Percentiles rank a stretch among this genome's conserved stretches.
phyloP scores from a whole-genome alignment of 2,797 vertebrate genomes.

The Naso thynnoides region DNA sequence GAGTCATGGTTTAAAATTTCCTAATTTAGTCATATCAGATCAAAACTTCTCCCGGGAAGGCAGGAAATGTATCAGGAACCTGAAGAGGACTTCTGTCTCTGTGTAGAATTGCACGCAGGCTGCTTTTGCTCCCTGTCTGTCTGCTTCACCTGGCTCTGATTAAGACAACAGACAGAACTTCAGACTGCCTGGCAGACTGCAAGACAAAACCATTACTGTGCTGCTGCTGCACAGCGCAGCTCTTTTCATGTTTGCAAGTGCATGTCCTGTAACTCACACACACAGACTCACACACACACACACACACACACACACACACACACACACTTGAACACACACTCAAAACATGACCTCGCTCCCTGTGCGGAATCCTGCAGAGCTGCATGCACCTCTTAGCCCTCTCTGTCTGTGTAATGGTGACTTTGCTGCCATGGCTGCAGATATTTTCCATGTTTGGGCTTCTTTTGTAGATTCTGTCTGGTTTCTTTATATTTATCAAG shows the following conservation, averaged over 20 bases:
- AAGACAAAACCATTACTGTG: conserved; percentile 64
- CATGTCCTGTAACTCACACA: conserved; percentile 30
- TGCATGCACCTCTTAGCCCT: background rate
- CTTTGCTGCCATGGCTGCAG: conserved; percentile 8
- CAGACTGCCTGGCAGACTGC: conserved; percentile 62
- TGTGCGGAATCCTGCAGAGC: conserved; percentile 28
- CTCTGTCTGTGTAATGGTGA: conserved; percentile 2
- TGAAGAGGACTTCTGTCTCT: conserved; percentile 62
- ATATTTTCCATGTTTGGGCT: background rate
- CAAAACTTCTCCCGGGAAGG: background rate
- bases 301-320: background rate
- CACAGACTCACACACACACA: background rate
- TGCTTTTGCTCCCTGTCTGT: conserved; percentile 31
- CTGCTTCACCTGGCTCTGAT: conserved; percentile 77
- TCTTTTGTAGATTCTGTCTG: conserved; percentile 1
- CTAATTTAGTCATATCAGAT: background rate
- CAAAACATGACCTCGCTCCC: conserved; percentile 32
- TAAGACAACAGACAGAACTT: conserved; percentile 63
- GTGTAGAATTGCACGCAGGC: conserved; percentile 48
- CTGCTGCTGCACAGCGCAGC: conserved; percentile 30
- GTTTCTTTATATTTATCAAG: conserved; percentile 18
- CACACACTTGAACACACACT: conserved; percentile 17
- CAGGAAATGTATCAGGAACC: conserved; percentile 28
- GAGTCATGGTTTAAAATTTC: background rate
- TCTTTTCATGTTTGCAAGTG: conserved; percentile 43